Evolutionary conservation across 2,888 invertebrate species (phyloP).

Genomic region (Drosophila leonis): DNA sequence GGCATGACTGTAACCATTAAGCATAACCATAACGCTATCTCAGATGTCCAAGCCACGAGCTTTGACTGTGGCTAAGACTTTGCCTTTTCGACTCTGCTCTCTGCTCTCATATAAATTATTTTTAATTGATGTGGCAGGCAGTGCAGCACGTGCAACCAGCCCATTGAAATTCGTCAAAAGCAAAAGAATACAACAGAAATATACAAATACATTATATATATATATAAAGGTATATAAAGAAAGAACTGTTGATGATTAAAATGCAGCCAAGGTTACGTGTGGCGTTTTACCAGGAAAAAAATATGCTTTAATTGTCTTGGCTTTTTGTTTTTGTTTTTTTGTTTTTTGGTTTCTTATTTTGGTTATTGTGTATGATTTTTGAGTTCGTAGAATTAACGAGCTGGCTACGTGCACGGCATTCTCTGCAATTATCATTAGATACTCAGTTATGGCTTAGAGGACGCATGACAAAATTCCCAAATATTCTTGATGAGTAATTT

Average conservation of each 20-base stretch:
- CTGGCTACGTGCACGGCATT: constrained; percentile 70
- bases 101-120: constrained; percentile 77
- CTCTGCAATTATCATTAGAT: constrained; percentile 35
- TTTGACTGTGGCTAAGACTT: constrained; percentile 31
- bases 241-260: constrained; percentile 63
- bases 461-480: constrained; percentile 58
- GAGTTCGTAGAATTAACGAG: constrained; percentile 76
- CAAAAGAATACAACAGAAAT: constrained; percentile 14
- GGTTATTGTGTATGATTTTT: constrained; percentile 69
- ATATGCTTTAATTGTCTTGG: constrained; percentile 74
- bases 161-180: constrained; percentile 58
- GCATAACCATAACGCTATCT: constrained; percentile 54
- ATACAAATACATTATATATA: not conserved
- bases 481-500: constrained; percentile 10
- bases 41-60: constrained; percentile 65
- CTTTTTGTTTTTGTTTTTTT: constrained; percentile 26
- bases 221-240: not conserved
- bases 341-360: constrained; percentile 13
- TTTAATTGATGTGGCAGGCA: constrained; percentile 74
- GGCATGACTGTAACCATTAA: constrained; percentile 53
- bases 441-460: constrained; percentile 25
- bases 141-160: constrained; percentile 69
- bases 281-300: constrained; percentile 56
- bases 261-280: constrained; percentile 79
- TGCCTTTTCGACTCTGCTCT: constrained; percentile 47